Percentiles rank a stretch among this genome's conserved stretches.
phyloP scores from a whole-genome alignment of 2,113 vertebrate genomes.

The Cettia cetti region DNA sequence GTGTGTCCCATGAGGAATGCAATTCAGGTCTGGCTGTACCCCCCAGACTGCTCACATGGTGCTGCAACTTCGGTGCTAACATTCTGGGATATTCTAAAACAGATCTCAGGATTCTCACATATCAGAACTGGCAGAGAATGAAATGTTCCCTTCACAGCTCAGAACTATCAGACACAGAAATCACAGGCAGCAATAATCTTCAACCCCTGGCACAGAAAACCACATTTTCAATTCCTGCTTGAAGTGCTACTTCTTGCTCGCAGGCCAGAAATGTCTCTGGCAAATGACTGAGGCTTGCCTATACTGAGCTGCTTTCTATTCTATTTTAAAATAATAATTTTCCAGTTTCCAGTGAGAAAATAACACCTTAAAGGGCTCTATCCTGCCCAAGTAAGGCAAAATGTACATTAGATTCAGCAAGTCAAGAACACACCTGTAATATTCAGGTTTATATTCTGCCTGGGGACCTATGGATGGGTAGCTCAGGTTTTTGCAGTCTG shows the following conservation, averaged over 20 bases:
- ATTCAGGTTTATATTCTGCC: not conserved
- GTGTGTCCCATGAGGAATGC: not conserved
- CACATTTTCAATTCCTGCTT: not conserved
- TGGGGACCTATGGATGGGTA: not conserved
- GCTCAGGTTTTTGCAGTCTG: not conserved
- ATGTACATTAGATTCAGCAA: not conserved
- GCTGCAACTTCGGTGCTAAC: not conserved
- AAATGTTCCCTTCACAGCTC: conserved; percentile 10
- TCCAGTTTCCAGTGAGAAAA: not conserved
- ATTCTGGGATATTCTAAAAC: not conserved
- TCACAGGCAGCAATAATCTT: conserved; percentile 20
- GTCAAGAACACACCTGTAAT: rapidly evolving
- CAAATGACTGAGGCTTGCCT: not conserved
- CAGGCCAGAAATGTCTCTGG: not conserved
- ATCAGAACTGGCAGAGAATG: conserved; percentile 6
- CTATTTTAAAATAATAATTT: not conserved
- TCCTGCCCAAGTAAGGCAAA: not conserved
- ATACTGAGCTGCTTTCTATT: not conserved
- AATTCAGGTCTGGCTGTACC: not conserved
- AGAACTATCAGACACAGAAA: not conserved
- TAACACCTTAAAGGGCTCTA: not conserved
- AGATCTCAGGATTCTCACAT: conserved; percentile 15
- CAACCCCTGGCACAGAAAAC: conserved; percentile 1
- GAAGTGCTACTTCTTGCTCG: not conserved
- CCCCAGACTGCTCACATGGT: not conserved